These are phyloP conservation scores for Tachysurus fulvidraco DNA, from an alignment of 2,113 vertebrate species.

Conservation along the genomic window DNA sequence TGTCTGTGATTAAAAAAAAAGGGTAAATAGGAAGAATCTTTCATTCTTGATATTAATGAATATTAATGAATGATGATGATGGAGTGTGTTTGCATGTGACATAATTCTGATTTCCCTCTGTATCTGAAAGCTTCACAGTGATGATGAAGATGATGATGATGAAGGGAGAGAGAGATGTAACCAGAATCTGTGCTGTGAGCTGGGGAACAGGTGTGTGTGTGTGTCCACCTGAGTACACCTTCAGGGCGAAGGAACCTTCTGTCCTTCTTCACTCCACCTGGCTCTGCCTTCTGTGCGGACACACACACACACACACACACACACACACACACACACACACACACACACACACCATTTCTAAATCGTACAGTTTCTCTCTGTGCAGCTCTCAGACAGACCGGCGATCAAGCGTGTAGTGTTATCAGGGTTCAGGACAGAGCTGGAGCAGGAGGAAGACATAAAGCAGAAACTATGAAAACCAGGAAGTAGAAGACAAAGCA, in stretches of 20 bases:
- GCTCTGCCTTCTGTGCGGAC: conserved; percentile 55
- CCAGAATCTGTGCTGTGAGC: conserved; percentile 40
- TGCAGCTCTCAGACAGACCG: not conserved
- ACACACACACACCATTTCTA: not conserved
- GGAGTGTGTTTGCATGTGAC: not conserved
- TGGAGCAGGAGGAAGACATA: conserved; percentile 25
- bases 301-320: conserved; percentile 18
- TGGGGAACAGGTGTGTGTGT: conserved; percentile 56
- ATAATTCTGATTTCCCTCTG: not conserved
- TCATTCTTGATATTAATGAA: not conserved
- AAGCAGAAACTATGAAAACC: conserved; percentile 24
- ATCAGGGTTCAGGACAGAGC: not conserved
- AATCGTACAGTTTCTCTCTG: not conserved
- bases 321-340: not conserved
- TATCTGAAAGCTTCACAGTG: not conserved
- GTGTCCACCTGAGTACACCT: conserved; percentile 53
- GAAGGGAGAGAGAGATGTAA: conserved; percentile 42
- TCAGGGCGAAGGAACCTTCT: conserved; percentile 54
- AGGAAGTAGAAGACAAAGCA: conserved; percentile 24
- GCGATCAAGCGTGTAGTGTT: not conserved
- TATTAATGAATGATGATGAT: not conserved
- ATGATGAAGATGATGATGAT: not conserved
- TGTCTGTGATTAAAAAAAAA: not conserved
- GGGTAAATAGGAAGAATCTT: not conserved
- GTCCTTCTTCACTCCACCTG: conserved; percentile 54